Evolutionary conservation across 1,140 invertebrate genomes (phyloP).

Genomic region (Ectropis grisescens): DNA sequence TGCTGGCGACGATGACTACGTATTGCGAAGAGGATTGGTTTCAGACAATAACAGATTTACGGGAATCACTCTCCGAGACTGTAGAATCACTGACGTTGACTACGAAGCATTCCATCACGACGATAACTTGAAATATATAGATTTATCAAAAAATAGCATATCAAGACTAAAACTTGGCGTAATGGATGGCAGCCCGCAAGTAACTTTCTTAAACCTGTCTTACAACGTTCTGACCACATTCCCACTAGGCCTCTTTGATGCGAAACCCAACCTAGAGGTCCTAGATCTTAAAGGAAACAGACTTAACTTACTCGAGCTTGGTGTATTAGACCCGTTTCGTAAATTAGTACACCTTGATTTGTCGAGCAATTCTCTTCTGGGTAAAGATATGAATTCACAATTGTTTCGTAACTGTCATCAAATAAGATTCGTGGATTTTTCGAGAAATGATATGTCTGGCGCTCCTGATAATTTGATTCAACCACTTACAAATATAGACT

Average conservation of each 20-base stretch:
- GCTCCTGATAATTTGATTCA: slow-evolving; percentile 26
- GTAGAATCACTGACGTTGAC: slow-evolving; percentile 31
- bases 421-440: slow-evolving; percentile 32
- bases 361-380: slow-evolving; percentile 29
- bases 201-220: slow-evolving; percentile 37
- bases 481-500: slow-evolving; percentile 23
- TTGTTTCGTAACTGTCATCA: slow-evolving; percentile 28
- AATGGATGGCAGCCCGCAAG: slow-evolving; percentile 19
- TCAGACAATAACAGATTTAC: slow-evolving; percentile 10
- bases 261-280: slow-evolving; percentile 22
- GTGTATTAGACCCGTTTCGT: slow-evolving; percentile 34
- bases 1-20: slow-evolving; percentile 3
- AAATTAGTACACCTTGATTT: slow-evolving; percentile 36
- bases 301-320: slow-evolving; percentile 20
- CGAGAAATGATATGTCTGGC: slow-evolving; percentile 40
- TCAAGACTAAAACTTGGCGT: slow-evolving; percentile 25
- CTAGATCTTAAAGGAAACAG: slow-evolving; percentile 39
- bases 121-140: slow-evolving; percentile 13
- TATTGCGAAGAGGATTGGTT: slow-evolving; percentile 10
- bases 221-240: slow-evolving; percentile 31
- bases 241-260: slow-evolving; percentile 33
- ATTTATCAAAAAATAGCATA: slow-evolving; percentile 41
- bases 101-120: slow-evolving; percentile 27
- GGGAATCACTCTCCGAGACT: slow-evolving; percentile 17
- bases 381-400: slow-evolving; percentile 22